A percentile compares a stretch with the other conserved stretches of the same genome.
These are phyloP conservation scores for Anagrus nilaparvatae DNA, from an alignment of 1,140 invertebrate species.

Conservation along the genomic window DNA sequence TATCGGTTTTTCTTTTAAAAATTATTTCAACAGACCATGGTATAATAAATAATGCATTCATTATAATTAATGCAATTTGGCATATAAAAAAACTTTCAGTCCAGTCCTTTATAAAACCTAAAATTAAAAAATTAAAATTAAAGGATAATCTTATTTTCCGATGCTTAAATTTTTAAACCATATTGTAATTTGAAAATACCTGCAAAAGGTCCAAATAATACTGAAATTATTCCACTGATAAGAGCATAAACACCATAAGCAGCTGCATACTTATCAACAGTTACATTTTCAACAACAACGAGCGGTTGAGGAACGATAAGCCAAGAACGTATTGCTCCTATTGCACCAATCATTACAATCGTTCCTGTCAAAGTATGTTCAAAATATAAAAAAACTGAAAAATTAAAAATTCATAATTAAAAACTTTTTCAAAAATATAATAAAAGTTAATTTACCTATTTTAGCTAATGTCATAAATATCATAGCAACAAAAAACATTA, in stretches of 20 bases:
- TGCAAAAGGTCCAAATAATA: conserved; percentile 34
- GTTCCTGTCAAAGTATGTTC: conserved; percentile 28
- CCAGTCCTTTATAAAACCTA: conserved; percentile 38
- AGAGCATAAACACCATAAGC: conserved; percentile 37
- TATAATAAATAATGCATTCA: conserved; percentile 32
- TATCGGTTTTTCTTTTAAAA: conserved; percentile 14
- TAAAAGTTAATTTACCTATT: conserved; percentile 22
- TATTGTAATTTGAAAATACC: no score
- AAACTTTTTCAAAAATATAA: background rate
- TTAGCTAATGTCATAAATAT: conserved; percentile 30
- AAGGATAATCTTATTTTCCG: no score
- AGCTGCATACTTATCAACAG: conserved; percentile 36
- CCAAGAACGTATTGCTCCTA: conserved; percentile 34
- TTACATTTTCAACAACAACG: conserved; percentile 36
- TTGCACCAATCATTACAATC: conserved; percentile 26
- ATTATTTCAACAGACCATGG: conserved; percentile 35
- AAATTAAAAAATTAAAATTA: no score
- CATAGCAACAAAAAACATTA: conserved; percentile 35
- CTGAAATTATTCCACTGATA: conserved; percentile 33
- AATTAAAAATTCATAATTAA: no score
- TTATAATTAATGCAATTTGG: conserved; percentile 29
- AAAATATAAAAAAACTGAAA: conserved; percentile 30
- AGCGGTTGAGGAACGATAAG: conserved; percentile 33
- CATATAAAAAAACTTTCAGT: conserved; percentile 32
- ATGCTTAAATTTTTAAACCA: no score